A percentile compares a stretch with the other conserved stretches of the same genome.
Conservation (phyloP, 2,797 vertebrate genomes). For the Heteromormyrus szaboi region DNA sequence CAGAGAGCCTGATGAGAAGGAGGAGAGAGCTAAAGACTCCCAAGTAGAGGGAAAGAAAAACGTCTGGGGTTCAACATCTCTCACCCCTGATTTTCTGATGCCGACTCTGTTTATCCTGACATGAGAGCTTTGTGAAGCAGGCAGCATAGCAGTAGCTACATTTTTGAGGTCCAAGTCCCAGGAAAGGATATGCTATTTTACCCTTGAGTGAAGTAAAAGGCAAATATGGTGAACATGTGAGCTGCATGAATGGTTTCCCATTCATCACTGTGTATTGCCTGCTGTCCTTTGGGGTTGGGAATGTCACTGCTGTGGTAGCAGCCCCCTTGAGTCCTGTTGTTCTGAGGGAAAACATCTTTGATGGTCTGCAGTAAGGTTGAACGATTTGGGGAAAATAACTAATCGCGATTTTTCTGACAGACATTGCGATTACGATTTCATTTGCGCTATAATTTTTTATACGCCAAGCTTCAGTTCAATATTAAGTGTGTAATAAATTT, state of each 20-base stretch:
- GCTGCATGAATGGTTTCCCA: neutral
- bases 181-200: neutral
- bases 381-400: too few species aligned
- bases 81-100: neutral
- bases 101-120: neutral
- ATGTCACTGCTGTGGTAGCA: neutral
- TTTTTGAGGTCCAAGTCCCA: neutral
- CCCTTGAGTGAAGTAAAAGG: neutral
- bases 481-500: too few species aligned
- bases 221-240: neutral
- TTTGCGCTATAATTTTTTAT: too few species aligned
- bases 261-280: neutral
- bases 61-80: neutral
- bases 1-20: neutral
- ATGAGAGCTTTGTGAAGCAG: neutral
- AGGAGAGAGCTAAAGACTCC: neutral
- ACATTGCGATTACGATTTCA: too few species aligned
- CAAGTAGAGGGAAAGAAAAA: neutral
- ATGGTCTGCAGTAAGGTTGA: neutral
- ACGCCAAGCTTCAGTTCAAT: too few species aligned
- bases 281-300: neutral
- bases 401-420: too few species aligned
- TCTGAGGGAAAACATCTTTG: neutral
- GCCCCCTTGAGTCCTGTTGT: neutral
- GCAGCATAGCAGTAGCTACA: neutral